phyloP scores from a whole-genome alignment of 30 jellyfish, hydroid and myxozoan genomes.

The Chironex yamaguchii region DNA sequence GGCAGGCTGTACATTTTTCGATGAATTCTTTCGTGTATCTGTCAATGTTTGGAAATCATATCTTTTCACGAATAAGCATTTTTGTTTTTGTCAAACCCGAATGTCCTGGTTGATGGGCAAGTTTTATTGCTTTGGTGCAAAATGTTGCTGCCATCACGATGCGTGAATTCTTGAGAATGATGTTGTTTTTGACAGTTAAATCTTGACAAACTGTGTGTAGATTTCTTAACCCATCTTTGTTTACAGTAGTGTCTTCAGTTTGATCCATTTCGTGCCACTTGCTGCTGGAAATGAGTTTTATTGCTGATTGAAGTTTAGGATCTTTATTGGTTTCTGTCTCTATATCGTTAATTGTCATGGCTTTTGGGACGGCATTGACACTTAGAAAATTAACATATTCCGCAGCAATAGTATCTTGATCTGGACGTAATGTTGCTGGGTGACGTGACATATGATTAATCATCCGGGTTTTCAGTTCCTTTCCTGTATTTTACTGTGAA shows the following conservation, averaged over 20 bases:
- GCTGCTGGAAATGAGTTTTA: not conserved
- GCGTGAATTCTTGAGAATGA: not conserved
- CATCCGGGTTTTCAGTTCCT: conserved; percentile 1
- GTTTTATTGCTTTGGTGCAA: conserved; percentile 18
- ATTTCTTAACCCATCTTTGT: not conserved
- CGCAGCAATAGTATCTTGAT: conserved; percentile 41
- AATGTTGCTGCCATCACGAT: conserved; percentile 2
- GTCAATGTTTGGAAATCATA: conserved; percentile 9
- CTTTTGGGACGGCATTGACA: conserved; percentile 50
- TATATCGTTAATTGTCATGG: conserved; percentile 40
- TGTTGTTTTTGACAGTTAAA: not conserved
- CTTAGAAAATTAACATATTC: conserved; percentile 8
- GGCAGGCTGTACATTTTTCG: conserved; percentile 30
- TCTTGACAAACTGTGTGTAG: not conserved
- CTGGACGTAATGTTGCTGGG: conserved; percentile 54
- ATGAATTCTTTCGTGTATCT: conserved; percentile 5
- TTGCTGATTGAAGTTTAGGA: conserved; percentile 3
- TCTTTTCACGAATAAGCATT: conserved; percentile 6
- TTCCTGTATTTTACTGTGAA: conserved; percentile 3
- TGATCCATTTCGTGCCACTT: not conserved
- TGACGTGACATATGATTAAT: conserved; percentile 22
- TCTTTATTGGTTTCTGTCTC: conserved; percentile 37
- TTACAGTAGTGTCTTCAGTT: not conserved
- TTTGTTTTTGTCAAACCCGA: conserved; percentile 1
- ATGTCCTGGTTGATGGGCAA: conserved; percentile 42